Evolutionary conservation across 2,797 vertebrate species (phyloP).

Genomic region (Artibeus lituratus): DNA sequence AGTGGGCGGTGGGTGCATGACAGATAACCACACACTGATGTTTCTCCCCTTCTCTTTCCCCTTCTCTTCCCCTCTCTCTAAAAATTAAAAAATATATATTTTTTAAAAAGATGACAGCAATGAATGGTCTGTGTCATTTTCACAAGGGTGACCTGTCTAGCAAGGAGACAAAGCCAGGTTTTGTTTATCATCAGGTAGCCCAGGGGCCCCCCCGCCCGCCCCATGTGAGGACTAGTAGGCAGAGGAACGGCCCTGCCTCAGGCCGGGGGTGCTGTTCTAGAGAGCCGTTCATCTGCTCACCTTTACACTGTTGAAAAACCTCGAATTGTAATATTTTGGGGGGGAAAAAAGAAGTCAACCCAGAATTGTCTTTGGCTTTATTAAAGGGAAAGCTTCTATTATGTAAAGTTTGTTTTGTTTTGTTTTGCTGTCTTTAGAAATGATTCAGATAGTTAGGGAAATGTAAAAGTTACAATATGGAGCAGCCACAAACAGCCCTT

Average conservation of each 20-base stretch:
- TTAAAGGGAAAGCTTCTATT: background rate
- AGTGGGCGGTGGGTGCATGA: no score
- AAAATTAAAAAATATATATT: no score
- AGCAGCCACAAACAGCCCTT: background rate
- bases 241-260: no score
- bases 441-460: background rate
- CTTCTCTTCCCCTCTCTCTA: no score
- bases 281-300: background rate
- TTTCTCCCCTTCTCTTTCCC: no score
- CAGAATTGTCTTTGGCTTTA: slow-evolving; percentile 13
- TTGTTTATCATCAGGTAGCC: background rate
- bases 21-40: no score
- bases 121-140: background rate
- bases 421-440: background rate
- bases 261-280: background rate
- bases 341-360: background rate
- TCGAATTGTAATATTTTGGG: background rate
- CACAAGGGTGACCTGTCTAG: background rate
- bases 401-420: background rate
- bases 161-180: background rate
- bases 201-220: background rate
- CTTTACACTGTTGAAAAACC: background rate
- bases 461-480: background rate
- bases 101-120: background rate
- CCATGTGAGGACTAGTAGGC: no score